Percentiles rank a stretch among this genome's conserved stretches.
Conservation (phyloP, 2,113 vertebrate species). For the Penelope pileata region DNA sequence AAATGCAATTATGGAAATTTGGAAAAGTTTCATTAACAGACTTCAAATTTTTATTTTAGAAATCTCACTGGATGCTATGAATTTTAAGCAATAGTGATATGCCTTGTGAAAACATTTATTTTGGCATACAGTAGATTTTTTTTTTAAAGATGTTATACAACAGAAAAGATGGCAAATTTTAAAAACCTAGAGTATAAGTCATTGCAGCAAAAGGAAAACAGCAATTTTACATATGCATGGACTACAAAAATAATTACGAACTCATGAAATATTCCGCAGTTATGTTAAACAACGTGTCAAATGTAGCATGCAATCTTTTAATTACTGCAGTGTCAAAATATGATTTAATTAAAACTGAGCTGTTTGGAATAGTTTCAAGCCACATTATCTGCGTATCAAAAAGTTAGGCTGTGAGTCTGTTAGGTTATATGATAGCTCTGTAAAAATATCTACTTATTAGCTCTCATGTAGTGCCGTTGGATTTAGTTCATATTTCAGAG, state of each 20-base stretch:
- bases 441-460: not conserved
- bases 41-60: not conserved
- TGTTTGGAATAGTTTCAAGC: not conserved
- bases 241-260: not conserved
- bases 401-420: not conserved
- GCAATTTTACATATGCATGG: not conserved
- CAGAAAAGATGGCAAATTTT: not conserved
- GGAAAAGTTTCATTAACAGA: not conserved
- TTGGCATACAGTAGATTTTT: not conserved
- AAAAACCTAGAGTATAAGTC: not conserved
- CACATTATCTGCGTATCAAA: not conserved
- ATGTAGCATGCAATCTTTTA: not conserved
- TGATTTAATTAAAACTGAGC: not conserved
- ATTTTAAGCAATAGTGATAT: not conserved
- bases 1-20: not conserved
- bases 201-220: conserved; percentile 14
- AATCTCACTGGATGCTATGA: not conserved
- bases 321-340: not conserved
- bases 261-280: not conserved
- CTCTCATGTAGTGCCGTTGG: not conserved
- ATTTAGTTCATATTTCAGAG: not conserved
- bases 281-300: not conserved
- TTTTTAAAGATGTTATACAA: not conserved
- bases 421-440: not conserved
- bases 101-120: not conserved